Evolutionary conservation across 2,797 vertebrate species (phyloP).

Genomic region (Orientallactaga sibirica): DNA sequence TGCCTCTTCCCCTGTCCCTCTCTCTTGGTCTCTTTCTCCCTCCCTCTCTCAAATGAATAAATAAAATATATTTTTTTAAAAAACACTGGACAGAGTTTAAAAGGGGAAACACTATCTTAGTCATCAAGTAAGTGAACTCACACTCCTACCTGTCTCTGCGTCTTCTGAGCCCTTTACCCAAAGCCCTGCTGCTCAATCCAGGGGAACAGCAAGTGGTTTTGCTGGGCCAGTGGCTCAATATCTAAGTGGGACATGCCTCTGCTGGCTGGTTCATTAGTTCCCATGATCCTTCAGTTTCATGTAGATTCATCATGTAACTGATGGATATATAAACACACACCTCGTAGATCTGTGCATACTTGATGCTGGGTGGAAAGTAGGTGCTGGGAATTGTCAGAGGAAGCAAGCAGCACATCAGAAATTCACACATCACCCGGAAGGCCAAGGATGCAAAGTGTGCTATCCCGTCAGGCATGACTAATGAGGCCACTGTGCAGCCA

Average conservation of each 20-base stretch:
- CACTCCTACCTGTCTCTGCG: constrained; percentile 9
- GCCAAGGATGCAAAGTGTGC: neutral
- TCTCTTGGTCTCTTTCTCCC: too few relatives aligned
- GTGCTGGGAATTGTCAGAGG: neutral
- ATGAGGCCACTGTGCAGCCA: neutral
- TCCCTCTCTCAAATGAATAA: too few relatives aligned
- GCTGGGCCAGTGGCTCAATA: neutral
- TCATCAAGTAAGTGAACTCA: constrained; percentile 11
- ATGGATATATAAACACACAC: neutral
- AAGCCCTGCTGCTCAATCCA: constrained; percentile 33
- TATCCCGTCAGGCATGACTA: constrained; percentile 28
- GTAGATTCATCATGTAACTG: constrained; percentile 36
- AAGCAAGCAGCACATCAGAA: constrained; percentile 12
- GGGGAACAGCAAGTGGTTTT: neutral
- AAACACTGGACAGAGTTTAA: constrained; percentile 24
- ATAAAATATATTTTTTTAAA: too few relatives aligned
- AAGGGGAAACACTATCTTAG: constrained; percentile 26
- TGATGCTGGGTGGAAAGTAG: neutral
- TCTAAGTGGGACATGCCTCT: neutral
- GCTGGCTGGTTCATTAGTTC: constrained; percentile 50
- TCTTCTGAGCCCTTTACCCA: constrained; percentile 49
- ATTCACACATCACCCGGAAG: constrained; percentile 57
- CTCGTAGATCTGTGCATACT: neutral
- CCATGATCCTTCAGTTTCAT: neutral
- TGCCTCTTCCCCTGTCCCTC: too few relatives aligned